phyloP scores from a whole-genome alignment of 2,888 invertebrate species.

The Cheilosia urbana region DNA sequence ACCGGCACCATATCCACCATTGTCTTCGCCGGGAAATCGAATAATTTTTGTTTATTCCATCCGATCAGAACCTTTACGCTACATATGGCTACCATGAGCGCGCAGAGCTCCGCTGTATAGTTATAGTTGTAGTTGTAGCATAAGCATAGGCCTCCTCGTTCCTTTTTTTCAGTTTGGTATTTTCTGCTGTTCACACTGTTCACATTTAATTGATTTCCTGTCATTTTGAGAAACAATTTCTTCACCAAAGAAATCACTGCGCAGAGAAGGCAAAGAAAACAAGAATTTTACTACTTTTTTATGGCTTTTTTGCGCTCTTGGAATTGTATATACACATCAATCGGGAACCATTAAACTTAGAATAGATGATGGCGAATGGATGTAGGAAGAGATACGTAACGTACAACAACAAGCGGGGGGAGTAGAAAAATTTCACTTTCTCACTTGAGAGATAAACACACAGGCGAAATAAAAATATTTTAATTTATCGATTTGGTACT shows the following conservation, averaged over 20 bases:
- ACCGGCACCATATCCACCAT: slow-evolving; percentile 6
- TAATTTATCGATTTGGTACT: slow-evolving; percentile 72
- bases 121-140: too few relatives aligned
- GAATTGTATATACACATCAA: slow-evolving; percentile 66
- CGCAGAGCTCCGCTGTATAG: too few relatives aligned
- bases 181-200: slow-evolving; percentile 48
- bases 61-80: slow-evolving; percentile 37
- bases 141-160: slow-evolving; percentile 6
- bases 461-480: slow-evolving; percentile 48
- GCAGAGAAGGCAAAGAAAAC: slow-evolving; percentile 14
- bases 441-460: slow-evolving; percentile 60
- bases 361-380: slow-evolving; percentile 41
- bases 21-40: slow-evolving; percentile 47
- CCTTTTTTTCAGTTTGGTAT: not conserved
- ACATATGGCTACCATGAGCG: slow-evolving; percentile 36
- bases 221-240: slow-evolving; percentile 54
- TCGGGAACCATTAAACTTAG: slow-evolving; percentile 64
- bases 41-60: slow-evolving; percentile 63
- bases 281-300: slow-evolving; percentile 69
- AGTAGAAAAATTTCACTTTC: slow-evolving; percentile 51
- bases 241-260: slow-evolving; percentile 33
- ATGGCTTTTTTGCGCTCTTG: slow-evolving; percentile 64
- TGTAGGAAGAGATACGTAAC: slow-evolving; percentile 13
- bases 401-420: not conserved
- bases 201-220: slow-evolving; percentile 72